Percentiles rank a stretch among this genome's conserved stretches.
These are phyloP conservation scores for Shinisaurus crocodilurus DNA, from an alignment of 2,113 vertebrate species.

Conservation along the genomic window DNA sequence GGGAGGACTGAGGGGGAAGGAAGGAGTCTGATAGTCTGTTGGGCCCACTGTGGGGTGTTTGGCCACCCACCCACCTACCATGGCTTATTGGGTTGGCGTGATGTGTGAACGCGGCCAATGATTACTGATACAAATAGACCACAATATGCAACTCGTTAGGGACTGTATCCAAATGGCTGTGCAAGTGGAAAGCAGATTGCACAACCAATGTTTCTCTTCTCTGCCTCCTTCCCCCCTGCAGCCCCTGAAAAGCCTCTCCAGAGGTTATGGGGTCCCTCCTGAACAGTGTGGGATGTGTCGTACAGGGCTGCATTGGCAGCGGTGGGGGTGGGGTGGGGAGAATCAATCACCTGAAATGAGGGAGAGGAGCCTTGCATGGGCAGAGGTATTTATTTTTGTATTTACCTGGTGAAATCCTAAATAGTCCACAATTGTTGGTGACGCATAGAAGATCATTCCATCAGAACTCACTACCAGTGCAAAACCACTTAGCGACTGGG, in stretches of 20 bases:
- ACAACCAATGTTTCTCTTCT: neutral
- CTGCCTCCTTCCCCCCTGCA: neutral
- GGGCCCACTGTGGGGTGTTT: too few species aligned
- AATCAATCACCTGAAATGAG: neutral
- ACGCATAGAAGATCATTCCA: constrained; percentile 96
- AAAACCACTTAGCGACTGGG: constrained; percentile 93
- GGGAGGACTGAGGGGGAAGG: too few species aligned
- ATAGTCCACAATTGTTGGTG: constrained; percentile 94
- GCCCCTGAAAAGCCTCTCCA: neutral
- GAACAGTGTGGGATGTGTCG: neutral
- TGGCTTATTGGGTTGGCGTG: too few species aligned
- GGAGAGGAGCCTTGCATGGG: neutral
- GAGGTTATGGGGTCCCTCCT: neutral
- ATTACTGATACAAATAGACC: neutral
- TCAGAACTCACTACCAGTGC: constrained; percentile 94
- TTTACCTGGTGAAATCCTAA: constrained; percentile 97
- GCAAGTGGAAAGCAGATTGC: neutral
- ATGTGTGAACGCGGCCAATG: neutral
- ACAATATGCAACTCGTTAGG: neutral
- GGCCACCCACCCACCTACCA: too few species aligned
- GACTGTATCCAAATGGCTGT: neutral
- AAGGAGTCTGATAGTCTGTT: too few species aligned
- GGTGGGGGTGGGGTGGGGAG: neutral
- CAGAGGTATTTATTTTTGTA: constrained; percentile 13
- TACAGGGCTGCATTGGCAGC: neutral